A percentile compares a stretch with the other conserved stretches of the same genome.
Evolutionary conservation across 2,797 vertebrate species (phyloP).

Genomic region (Clamator glandarius): DNA sequence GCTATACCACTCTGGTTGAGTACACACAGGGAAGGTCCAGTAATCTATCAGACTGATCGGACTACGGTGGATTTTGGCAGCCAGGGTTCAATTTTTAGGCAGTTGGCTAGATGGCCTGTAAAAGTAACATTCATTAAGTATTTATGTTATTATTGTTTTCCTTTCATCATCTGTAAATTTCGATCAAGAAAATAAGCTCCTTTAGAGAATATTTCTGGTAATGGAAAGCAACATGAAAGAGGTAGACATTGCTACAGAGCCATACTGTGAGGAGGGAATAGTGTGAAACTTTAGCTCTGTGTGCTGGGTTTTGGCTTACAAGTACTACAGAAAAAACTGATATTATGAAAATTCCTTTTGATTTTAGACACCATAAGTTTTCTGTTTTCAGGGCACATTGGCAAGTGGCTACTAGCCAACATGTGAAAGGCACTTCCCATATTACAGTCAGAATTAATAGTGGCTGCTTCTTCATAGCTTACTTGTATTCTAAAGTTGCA

Average conservation of each 20-base stretch:
- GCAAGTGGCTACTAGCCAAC: neutral
- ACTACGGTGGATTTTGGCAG: neutral
- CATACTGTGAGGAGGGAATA: neutral
- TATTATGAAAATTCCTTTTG: constrained; percentile 13
- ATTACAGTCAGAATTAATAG: neutral
- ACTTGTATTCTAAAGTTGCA: neutral
- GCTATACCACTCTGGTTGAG: neutral
- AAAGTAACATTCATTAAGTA: neutral
- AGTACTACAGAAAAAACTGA: neutral
- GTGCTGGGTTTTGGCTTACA: neutral
- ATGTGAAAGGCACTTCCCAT: neutral
- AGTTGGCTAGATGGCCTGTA: neutral
- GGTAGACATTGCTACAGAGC: neutral
- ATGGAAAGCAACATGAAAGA: neutral
- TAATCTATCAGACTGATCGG: neutral
- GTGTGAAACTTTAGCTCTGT: neutral
- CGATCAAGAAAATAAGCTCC: neutral
- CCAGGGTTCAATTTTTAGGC: neutral
- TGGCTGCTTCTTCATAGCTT: neutral
- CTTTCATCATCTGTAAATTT: neutral
- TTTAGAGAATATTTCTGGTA: neutral
- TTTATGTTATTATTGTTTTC: neutral
- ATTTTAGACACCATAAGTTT: neutral
- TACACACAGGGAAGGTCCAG: neutral
- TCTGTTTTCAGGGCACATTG: neutral